Conservation (phyloP, 2,113 vertebrate genomes). For the Cyanoderma ruficeps region DNA sequence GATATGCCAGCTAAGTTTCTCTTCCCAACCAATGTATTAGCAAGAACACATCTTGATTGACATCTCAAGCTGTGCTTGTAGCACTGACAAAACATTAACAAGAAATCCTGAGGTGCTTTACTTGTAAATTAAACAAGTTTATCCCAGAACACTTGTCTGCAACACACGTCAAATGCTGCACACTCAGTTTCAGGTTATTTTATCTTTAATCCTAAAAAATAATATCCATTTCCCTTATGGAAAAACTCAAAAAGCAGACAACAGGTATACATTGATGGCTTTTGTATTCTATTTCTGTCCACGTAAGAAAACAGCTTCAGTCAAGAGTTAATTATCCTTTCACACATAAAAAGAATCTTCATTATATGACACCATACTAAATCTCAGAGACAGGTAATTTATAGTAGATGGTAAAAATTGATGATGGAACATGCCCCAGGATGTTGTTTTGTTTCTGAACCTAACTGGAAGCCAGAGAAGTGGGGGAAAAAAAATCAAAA, state of each 20-base stretch:
- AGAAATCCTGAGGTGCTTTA: background rate
- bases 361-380: background rate
- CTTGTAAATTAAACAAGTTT: background rate
- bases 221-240: background rate
- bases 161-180: background rate
- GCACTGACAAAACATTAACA: background rate
- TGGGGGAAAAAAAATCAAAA: background rate
- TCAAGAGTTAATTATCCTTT: background rate
- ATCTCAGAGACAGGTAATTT: background rate
- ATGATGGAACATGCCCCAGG: background rate
- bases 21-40: background rate
- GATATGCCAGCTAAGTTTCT: background rate
- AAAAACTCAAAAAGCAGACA: background rate
- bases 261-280: background rate
- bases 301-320: background rate
- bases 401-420: background rate
- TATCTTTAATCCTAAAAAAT: background rate
- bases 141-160: background rate
- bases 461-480: background rate
- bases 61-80: background rate
- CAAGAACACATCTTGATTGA: background rate
- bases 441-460: background rate
- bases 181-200: background rate
- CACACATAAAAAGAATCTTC: background rate
- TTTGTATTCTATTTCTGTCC: background rate